Evolutionary conservation across 2,888 invertebrate species (phyloP).

Genomic region (Macrosoma leucophasiata): DNA sequence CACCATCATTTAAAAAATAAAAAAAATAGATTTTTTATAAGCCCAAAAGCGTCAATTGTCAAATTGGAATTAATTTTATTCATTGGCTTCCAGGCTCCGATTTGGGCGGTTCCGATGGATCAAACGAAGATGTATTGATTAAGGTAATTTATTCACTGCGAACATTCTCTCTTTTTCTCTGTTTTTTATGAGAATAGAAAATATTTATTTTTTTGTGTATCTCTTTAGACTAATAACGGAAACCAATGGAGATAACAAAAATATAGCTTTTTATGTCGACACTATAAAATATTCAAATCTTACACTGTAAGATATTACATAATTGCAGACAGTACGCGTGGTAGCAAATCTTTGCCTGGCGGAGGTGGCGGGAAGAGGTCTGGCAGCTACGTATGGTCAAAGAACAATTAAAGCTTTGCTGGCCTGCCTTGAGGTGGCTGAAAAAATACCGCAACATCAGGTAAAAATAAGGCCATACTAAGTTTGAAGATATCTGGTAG

Average conservation of each 20-base stretch:
- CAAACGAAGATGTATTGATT: slow-evolving; percentile 80
- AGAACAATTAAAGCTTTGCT: slow-evolving; percentile 48
- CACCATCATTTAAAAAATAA: too few species aligned
- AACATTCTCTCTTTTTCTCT: not conserved
- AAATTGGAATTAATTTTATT: not conserved
- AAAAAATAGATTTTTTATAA: too few species aligned
- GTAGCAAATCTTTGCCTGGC: slow-evolving; percentile 89
- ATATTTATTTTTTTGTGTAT: slow-evolving; percentile 1
- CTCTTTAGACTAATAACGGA: too few species aligned
- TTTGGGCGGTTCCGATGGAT: slow-evolving; percentile 69
- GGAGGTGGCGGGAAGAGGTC: slow-evolving; percentile 81
- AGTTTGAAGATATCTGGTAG: too few species aligned
- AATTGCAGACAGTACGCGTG: slow-evolving; percentile 83
- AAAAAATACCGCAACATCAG: slow-evolving; percentile 29
- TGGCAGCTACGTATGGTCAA: slow-evolving; percentile 70
- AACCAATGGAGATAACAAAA: too few species aligned
- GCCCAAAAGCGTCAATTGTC: not conserved
- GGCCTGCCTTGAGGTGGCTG: slow-evolving; percentile 50
- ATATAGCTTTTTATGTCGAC: too few species aligned
- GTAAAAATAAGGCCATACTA: too few species aligned
- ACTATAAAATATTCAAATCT: too few species aligned
- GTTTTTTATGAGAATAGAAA: not conserved
- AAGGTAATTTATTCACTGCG: slow-evolving; percentile 74
- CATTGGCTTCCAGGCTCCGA: slow-evolving; percentile 50
- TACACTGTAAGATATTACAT: too few species aligned